Percentiles rank a stretch among this genome's conserved stretches.
phyloP scores from a whole-genome alignment of 2,797 vertebrate species.

The Melanotaenia boesemani region DNA sequence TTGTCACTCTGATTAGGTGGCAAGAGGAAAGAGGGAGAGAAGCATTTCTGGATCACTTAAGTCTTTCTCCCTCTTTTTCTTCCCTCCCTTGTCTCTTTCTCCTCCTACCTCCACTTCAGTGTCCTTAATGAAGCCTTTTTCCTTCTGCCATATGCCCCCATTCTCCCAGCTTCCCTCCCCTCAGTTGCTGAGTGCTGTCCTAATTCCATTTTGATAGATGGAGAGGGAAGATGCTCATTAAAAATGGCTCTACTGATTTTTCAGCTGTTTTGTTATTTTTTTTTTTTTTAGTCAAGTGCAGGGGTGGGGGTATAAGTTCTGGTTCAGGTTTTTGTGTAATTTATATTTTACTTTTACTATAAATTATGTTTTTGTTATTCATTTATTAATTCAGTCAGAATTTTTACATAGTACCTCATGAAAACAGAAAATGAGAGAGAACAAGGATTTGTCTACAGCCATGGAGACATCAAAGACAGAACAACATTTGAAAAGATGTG shows the following conservation, averaged over 20 bases:
- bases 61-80: slow-evolving; percentile 1
- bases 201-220: slow-evolving; percentile 75
- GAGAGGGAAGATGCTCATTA: slow-evolving; percentile 72
- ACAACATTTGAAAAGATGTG: background rate
- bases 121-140: slow-evolving; percentile 74
- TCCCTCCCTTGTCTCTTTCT: slow-evolving; percentile 7
- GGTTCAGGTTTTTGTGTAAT: slow-evolving; percentile 41
- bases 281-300: slow-evolving; percentile 25
- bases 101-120: slow-evolving; percentile 56
- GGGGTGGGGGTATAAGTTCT: slow-evolving; percentile 15
- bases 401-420: background rate
- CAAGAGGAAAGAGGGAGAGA: slow-evolving; percentile 21
- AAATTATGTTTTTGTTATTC: background rate
- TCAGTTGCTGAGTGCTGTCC: slow-evolving; percentile 65
- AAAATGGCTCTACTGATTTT: slow-evolving; percentile 72
- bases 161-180: slow-evolving; percentile 64
- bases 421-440: background rate
- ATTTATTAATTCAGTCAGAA: background rate
- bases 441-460: background rate
- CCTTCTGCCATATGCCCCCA: slow-evolving; percentile 61
- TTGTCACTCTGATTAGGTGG: slow-evolving; percentile 71
- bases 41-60: slow-evolving; percentile 61
- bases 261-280: slow-evolving; percentile 33
- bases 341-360: background rate
- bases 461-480: background rate